Percentiles rank a stretch among this genome's conserved stretches.
phyloP scores from a whole-genome alignment of 2,797 vertebrate species.

The Pelochelys cantorii region DNA sequence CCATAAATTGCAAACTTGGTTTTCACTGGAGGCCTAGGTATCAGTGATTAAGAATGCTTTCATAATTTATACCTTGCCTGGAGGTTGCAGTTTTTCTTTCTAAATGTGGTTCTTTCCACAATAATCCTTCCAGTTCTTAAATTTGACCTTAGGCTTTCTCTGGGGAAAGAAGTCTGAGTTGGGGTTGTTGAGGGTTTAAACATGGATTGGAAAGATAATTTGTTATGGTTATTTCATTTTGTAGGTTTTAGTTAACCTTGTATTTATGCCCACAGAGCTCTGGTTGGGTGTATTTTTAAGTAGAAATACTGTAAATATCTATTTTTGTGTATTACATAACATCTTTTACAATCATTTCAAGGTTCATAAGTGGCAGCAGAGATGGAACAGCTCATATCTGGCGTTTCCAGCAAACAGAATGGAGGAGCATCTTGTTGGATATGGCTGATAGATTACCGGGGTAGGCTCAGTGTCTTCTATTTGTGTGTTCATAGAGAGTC shows the following conservation, averaged over 20 bases:
- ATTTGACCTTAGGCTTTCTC: neutral
- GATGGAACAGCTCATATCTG: conserved; percentile 97
- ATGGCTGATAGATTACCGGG: conserved; percentile 92
- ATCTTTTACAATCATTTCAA: conserved; percentile 61
- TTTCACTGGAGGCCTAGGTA: neutral
- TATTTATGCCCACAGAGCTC: neutral
- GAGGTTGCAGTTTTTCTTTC: neutral
- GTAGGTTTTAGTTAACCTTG: neutral
- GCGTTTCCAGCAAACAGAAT: conserved; percentile 92
- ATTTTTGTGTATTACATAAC: neutral
- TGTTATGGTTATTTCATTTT: neutral
- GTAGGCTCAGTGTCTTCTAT: conserved; percentile 72
- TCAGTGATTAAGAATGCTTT: neutral
- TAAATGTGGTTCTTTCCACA: neutral
- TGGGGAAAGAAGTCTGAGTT: neutral
- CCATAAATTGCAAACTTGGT: neutral
- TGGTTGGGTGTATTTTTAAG: neutral
- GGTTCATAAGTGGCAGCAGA: conserved; percentile 97
- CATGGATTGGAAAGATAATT: neutral
- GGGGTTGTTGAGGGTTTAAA: neutral
- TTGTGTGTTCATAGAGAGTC: neutral
- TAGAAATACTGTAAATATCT: rapidly evolving
- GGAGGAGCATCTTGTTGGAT: conserved; percentile 92
- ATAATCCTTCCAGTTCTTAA: rapidly evolving
- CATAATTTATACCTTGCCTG: neutral